These are phyloP conservation scores for Trochalopteron elliotii DNA, from an alignment of 2,113 vertebrate genomes.

Conservation along the genomic window DNA sequence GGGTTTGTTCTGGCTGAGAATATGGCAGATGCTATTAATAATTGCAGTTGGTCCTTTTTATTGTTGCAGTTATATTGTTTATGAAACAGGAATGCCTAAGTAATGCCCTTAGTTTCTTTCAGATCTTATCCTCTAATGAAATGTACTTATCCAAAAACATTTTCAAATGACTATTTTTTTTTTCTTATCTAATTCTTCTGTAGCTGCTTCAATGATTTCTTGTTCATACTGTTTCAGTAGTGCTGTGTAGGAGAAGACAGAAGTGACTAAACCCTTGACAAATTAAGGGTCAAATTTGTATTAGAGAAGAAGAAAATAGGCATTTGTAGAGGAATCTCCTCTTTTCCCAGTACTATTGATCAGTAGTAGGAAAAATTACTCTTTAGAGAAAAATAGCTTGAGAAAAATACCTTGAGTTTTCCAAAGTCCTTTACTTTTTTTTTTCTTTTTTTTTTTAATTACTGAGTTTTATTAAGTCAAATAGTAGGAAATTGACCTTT, in stretches of 20 bases:
- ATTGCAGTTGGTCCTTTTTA: not conserved
- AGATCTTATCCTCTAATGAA: not conserved
- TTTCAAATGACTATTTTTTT: not conserved
- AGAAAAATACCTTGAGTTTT: constrained; percentile 44
- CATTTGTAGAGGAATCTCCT: constrained; percentile 4
- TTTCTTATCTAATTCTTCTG: not conserved
- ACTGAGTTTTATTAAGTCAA: constrained; percentile 29
- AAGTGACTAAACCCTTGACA: not conserved
- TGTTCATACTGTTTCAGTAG: not conserved
- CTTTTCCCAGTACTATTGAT: constrained; percentile 35
- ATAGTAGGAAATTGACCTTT: constrained; percentile 59
- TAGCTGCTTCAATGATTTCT: not conserved
- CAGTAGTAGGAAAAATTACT: not conserved
- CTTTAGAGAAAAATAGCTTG: constrained; percentile 21
- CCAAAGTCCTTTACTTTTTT: not conserved
- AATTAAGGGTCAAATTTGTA: constrained; percentile 7
- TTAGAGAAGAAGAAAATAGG: not conserved
- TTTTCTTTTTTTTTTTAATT: not conserved
- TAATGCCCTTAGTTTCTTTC: not conserved
- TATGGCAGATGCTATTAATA: not conserved
- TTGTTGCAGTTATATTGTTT: not conserved
- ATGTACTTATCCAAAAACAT: not conserved
- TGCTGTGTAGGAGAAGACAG: not conserved
- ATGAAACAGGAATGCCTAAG: not conserved
- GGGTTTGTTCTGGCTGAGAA: not conserved